Percentiles rank a stretch among this genome's conserved stretches.
Conservation (phyloP, 2,113 vertebrate species). For the Erythrolamprus reginae region DNA sequence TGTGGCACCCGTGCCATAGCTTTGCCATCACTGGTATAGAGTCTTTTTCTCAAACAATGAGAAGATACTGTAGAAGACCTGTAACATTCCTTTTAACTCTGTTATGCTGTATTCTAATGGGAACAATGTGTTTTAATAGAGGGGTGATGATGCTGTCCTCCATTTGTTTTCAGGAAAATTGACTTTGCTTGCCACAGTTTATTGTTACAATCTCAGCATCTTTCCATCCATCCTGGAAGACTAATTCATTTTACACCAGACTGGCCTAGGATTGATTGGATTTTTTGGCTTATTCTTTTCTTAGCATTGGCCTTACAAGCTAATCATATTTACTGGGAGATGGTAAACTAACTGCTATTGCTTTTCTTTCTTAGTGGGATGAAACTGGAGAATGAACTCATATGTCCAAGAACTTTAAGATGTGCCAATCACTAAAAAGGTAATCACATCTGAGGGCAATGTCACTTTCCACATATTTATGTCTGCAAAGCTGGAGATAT, state of each 20-base stretch:
- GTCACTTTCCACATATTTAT: neutral
- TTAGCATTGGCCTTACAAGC: neutral
- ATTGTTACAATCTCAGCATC: neutral
- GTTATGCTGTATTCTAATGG: neutral
- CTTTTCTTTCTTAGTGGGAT: neutral
- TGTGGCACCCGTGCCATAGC: too few species aligned
- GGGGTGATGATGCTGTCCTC: neutral
- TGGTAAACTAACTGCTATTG: neutral
- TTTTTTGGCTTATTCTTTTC: too few species aligned
- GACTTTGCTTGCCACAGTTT: neutral
- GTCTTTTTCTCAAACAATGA: neutral
- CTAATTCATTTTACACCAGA: neutral
- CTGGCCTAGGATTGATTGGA: neutral
- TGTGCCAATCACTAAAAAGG: neutral
- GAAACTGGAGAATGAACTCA: neutral
- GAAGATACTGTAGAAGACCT: neutral
- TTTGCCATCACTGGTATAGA: too few species aligned
- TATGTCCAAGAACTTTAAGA: neutral
- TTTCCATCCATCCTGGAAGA: neutral
- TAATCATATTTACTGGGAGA: neutral
- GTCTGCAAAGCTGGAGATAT: neutral
- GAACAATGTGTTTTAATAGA: neutral
- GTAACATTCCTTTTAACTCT: neutral
- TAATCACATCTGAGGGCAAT: neutral
- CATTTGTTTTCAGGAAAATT: neutral